Evolutionary conservation across 2,888 invertebrate genomes (phyloP).

Genomic region (Bombyx huttoni): DNA sequence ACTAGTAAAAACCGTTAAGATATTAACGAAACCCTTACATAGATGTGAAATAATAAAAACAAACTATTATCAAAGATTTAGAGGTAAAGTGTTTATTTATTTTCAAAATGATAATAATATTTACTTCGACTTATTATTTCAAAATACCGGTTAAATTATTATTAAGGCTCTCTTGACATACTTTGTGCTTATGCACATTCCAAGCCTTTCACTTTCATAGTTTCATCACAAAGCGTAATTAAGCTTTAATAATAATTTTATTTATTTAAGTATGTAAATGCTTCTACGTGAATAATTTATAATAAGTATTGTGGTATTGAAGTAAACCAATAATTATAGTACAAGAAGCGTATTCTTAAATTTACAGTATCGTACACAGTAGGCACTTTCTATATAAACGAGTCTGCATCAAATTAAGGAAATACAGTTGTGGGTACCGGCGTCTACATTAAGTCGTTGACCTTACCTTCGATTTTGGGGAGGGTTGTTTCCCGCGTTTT

Average conservation of each 20-base stretch:
- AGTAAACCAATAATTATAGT: too few relatives aligned
- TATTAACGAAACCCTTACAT: too few relatives aligned
- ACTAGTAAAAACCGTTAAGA: not conserved
- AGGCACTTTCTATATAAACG: not conserved
- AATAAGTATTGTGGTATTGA: too few relatives aligned
- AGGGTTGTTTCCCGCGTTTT: slow-evolving; percentile 71
- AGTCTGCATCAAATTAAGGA: slow-evolving; percentile 14
- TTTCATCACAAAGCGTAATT: not conserved
- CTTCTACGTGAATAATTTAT: too few relatives aligned
- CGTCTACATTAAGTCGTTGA: slow-evolving; percentile 41
- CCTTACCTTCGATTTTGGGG: slow-evolving; percentile 69
- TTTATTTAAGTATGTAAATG: not conserved
- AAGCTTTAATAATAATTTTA: slow-evolving; percentile 22
- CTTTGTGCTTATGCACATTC: not conserved
- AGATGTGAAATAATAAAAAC: too few relatives aligned
- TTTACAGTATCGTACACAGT: not conserved
- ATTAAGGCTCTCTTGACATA: not conserved
- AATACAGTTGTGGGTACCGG: slow-evolving; percentile 17
- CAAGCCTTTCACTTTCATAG: slow-evolving; percentile 6
- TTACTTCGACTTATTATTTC: not conserved
- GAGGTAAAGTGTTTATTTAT: too few relatives aligned
- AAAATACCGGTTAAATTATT: not conserved
- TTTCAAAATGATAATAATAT: too few relatives aligned
- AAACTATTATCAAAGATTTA: too few relatives aligned
- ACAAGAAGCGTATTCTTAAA: not conserved